Conservation (phyloP, 2,113 vertebrate species). For the Romanogobio albipinnatus region DNA sequence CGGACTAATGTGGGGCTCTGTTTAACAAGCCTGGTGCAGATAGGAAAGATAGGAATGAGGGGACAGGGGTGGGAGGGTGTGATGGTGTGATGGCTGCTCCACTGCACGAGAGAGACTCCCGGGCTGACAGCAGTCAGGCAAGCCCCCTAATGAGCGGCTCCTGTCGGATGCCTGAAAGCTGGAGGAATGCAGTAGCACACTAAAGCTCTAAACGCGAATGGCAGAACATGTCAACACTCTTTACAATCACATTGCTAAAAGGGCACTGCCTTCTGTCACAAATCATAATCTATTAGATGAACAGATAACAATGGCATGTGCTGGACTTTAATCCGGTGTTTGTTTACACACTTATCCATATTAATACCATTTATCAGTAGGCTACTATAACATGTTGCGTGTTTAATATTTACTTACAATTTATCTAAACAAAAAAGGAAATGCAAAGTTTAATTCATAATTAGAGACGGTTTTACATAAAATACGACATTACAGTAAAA, state of each 20-base stretch:
- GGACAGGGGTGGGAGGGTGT: conserved; percentile 28
- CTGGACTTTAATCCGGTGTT: neutral
- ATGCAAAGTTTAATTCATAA: neutral
- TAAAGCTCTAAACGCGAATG: conserved; percentile 24
- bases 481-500: neutral
- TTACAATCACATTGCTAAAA: neutral
- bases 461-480: neutral
- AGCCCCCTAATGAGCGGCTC: conserved; percentile 50
- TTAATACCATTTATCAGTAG: neutral
- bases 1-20: conserved; percentile 73
- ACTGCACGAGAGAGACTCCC: conserved; percentile 45
- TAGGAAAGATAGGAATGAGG: conserved; percentile 13
- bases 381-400: neutral
- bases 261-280: conserved; percentile 1
- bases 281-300: neutral
- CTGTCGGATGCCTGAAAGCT: conserved; percentile 44
- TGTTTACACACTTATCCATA: neutral
- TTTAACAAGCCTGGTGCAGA: conserved; percentile 70
- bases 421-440: neutral
- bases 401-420: neutral
- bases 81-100: conserved; percentile 38
- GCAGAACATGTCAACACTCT: conserved; percentile 24
- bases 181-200: conserved; percentile 14
- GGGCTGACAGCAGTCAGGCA: conserved; percentile 54
- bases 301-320: neutral